A percentile compares a stretch with the other conserved stretches of the same genome.
phyloP scores from a whole-genome alignment of 2,888 invertebrate species.

The Cyrtodaria siliqua region DNA sequence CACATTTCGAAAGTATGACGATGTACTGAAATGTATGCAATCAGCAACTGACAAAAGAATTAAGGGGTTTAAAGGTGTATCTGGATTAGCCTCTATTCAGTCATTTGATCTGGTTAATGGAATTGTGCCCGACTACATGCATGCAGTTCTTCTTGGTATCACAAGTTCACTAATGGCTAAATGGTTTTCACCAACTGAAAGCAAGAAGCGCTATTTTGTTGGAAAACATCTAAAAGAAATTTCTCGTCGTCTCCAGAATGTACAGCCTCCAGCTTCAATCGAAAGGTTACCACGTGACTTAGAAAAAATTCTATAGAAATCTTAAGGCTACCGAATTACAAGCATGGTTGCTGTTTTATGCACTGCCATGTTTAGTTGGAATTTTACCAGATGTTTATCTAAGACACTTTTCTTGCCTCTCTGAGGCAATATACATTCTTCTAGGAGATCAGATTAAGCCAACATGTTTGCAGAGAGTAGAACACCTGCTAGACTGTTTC shows the following conservation, averaged over 20 bases:
- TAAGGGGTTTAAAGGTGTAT: slow-evolving; percentile 46
- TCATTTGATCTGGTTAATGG: slow-evolving; percentile 35
- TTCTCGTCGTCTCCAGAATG: slow-evolving; percentile 23
- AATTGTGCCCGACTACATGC: slow-evolving; percentile 42
- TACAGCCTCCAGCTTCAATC: slow-evolving; percentile 27
- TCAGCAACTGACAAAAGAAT: slow-evolving; percentile 23
- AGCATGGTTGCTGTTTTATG: slow-evolving; percentile 32
- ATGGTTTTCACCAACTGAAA: slow-evolving; percentile 47
- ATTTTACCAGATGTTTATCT: slow-evolving; percentile 32
- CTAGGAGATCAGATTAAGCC: slow-evolving; percentile 31
- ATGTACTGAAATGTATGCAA: slow-evolving; percentile 20
- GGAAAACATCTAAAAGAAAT: slow-evolving; percentile 39
- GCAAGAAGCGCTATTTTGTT: slow-evolving; percentile 35
- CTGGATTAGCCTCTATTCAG: slow-evolving; percentile 39
- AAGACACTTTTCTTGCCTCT: slow-evolving; percentile 21
- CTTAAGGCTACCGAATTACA: slow-evolving; percentile 36
- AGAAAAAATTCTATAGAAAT: slow-evolving; percentile 21
- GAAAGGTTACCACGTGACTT: slow-evolving; percentile 38
- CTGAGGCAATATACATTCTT: slow-evolving; percentile 38
- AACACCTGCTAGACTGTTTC: slow-evolving; percentile 30
- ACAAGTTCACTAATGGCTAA: slow-evolving; percentile 23
- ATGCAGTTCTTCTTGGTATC: slow-evolving; percentile 22
- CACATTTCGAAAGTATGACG: slow-evolving; percentile 20
- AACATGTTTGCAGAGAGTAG: slow-evolving; percentile 29
- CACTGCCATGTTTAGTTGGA: slow-evolving; percentile 34